These are phyloP conservation scores for Threskiornis aethiopicus DNA, from an alignment of 2,797 vertebrate species.

Conservation along the genomic window DNA sequence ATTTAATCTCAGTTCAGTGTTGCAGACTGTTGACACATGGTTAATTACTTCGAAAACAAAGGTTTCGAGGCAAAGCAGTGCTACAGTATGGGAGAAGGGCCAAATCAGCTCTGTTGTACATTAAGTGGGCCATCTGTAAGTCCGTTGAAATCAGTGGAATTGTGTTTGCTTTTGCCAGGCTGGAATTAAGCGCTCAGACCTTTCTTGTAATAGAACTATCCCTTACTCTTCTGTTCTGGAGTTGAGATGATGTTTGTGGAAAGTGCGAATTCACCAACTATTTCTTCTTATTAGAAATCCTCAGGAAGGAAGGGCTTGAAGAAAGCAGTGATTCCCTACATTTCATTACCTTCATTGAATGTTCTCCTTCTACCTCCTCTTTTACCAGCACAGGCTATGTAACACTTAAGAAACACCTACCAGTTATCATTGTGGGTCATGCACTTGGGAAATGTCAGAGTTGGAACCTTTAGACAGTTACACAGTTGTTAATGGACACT, in stretches of 20 bases:
- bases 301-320: not conserved
- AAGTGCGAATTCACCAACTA: not conserved
- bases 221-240: not conserved
- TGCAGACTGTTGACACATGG: not conserved
- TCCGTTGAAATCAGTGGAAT: not conserved
- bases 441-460: not conserved
- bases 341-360: not conserved
- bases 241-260: not conserved
- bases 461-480: not conserved
- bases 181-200: not conserved
- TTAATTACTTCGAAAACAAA: conserved; percentile 4
- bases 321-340: not conserved
- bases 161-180: not conserved
- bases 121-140: not conserved
- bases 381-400: not conserved
- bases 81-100: not conserved
- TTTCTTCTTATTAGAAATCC: not conserved
- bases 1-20: not conserved
- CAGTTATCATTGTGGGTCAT: not conserved
- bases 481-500: not conserved
- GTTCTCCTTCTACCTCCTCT: not conserved
- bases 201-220: not conserved
- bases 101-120: not conserved
- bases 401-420: not conserved
- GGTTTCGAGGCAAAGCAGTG: not conserved